Evolutionary conservation across 2,797 vertebrate genomes (phyloP).

Genomic region (Sebastes kiyomatsui): DNA sequence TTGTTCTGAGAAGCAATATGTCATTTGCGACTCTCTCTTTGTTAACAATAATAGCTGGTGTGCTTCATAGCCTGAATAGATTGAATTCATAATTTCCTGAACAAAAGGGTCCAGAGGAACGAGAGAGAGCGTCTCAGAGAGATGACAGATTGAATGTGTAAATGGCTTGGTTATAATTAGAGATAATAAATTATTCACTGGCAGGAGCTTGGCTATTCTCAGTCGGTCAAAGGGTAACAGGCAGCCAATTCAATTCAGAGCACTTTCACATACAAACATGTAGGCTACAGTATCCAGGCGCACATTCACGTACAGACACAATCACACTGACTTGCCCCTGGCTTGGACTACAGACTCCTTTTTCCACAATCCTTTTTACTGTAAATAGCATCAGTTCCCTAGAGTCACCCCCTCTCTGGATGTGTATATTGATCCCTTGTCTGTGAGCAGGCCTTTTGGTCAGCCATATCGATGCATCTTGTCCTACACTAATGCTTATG

Average conservation of each 20-base stretch:
- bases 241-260: conserved; percentile 53
- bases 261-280: conserved; percentile 15
- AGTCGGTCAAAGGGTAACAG: conserved; percentile 43
- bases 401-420: conserved; percentile 28
- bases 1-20: background rate
- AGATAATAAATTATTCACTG: conserved; percentile 60
- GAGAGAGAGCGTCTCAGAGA: background rate
- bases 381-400: conserved; percentile 61
- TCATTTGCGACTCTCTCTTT: conserved; percentile 9
- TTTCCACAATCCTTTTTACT: conserved; percentile 39
- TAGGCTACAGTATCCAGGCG: background rate
- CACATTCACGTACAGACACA: background rate
- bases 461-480: conserved; percentile 40
- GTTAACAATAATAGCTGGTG: background rate
- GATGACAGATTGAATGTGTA: conserved; percentile 46
- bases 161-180: conserved; percentile 41
- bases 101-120: conserved; percentile 11
- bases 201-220: conserved; percentile 57
- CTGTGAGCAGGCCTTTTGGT: conserved; percentile 26
- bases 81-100: conserved; percentile 20
- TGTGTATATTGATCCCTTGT: conserved; percentile 69
- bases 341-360: background rate
- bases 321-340: background rate
- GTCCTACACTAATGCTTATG: conserved; percentile 24
- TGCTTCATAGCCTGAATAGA: background rate